Evolutionary conservation across 2,888 invertebrate species (phyloP).

Genomic region (Agrotis clavis): DNA sequence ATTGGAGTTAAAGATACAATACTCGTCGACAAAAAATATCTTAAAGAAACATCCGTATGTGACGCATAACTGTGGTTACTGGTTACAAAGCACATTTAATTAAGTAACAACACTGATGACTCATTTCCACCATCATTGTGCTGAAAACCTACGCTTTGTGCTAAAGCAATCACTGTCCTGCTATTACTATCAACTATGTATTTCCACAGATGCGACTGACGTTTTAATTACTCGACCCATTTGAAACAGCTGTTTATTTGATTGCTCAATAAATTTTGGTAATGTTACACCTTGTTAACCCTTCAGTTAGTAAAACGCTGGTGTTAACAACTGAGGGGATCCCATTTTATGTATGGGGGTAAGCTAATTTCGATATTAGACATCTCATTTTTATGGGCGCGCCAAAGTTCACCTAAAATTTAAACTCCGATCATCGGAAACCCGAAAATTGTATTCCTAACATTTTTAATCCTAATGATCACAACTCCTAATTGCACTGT

Average conservation of each 20-base stretch:
- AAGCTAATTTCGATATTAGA: slow-evolving; percentile 30
- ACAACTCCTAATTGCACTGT: too few species aligned
- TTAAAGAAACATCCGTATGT: slow-evolving; percentile 47
- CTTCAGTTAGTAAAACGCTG: slow-evolving; percentile 25
- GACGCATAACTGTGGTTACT: slow-evolving; percentile 50
- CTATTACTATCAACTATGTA: slow-evolving; percentile 27
- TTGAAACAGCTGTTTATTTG: slow-evolving; percentile 55
- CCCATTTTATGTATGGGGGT: slow-evolving; percentile 14
- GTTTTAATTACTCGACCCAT: slow-evolving; percentile 53
- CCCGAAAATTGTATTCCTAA: too few species aligned
- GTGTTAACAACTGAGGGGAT: slow-evolving; percentile 33
- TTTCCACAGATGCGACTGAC: slow-evolving; percentile 36
- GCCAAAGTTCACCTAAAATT: too few species aligned
- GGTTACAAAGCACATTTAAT: slow-evolving; percentile 49
- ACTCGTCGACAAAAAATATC: slow-evolving; percentile 19
- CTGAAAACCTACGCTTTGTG: slow-evolving; percentile 42
- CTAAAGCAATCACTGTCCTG: slow-evolving; percentile 35
- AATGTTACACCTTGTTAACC: slow-evolving; percentile 48
- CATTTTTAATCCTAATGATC: too few species aligned
- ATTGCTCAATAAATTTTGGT: slow-evolving; percentile 49
- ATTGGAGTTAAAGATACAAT: slow-evolving; percentile 2
- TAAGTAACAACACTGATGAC: slow-evolving; percentile 57
- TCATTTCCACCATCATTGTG: slow-evolving; percentile 53
- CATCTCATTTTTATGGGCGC: too few species aligned
- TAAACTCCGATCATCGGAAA: too few species aligned